These are phyloP conservation scores for Drosophila anceps DNA, from an alignment of 2,888 invertebrate genomes.

Conservation along the genomic window DNA sequence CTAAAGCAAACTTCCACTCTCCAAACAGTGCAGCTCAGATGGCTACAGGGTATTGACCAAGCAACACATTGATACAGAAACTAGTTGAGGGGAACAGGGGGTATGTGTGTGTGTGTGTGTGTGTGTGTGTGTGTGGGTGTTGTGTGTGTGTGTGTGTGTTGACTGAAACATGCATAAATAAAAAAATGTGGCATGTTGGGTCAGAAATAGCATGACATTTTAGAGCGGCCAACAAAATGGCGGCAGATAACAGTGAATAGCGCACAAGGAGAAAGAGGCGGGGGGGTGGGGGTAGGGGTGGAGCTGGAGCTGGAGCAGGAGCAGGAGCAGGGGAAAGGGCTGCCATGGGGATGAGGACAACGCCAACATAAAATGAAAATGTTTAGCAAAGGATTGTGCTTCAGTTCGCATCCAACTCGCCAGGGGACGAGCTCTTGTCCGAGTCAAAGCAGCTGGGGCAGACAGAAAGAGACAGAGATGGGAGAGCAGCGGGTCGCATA, in stretches of 20 bases:
- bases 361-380: slow-evolving; percentile 69
- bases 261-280: background rate
- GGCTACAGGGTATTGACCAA: slow-evolving; percentile 21
- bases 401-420: background rate
- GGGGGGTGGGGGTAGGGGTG: background rate
- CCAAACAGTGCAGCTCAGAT: background rate
- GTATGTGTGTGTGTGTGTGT: background rate
- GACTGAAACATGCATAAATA: slow-evolving; percentile 72
- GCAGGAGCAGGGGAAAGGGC: background rate
- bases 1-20: background rate
- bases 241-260: slow-evolving; percentile 61
- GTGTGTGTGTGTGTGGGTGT: background rate
- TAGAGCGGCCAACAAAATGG: slow-evolving; percentile 72
- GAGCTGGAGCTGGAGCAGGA: background rate
- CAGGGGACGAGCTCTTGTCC: slow-evolving; percentile 18
- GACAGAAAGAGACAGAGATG: background rate
- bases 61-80: slow-evolving; percentile 10
- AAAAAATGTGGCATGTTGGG: slow-evolving; percentile 79
- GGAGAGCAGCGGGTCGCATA: background rate
- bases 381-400: slow-evolving; percentile 66
- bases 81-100: slow-evolving; percentile 11
- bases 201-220: slow-evolving; percentile 80
- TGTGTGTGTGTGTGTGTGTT: slow-evolving; percentile 8
- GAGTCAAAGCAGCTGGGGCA: slow-evolving; percentile 8
- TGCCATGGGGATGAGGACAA: background rate